Percentiles rank a stretch among this genome's conserved stretches.
Conservation (phyloP, 2,888 invertebrate genomes). For the Limnephilus rhombicus region DNA sequence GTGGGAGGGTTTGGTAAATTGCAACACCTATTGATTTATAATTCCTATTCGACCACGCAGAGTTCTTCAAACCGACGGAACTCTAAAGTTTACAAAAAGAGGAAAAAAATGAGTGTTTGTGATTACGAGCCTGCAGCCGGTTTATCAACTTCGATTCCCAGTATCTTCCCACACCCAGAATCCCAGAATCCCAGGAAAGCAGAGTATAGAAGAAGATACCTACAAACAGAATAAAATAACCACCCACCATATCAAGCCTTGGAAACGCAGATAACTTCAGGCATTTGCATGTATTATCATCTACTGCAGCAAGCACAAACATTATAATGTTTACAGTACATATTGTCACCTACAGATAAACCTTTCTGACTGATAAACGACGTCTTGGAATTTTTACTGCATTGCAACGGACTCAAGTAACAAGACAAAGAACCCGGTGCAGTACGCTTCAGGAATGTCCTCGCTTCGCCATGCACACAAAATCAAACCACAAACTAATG, state of each 20-base stretch:
- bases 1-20: not conserved
- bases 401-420: not conserved
- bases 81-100: too few relatives aligned
- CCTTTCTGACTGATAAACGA: not conserved
- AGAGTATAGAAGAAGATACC: not conserved
- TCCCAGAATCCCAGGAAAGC: not conserved
- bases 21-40: not conserved
- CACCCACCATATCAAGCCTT: not conserved
- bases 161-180: not conserved
- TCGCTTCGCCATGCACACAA: not conserved
- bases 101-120: too few relatives aligned
- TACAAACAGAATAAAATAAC: not conserved
- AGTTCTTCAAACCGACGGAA: too few relatives aligned
- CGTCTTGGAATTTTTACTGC: not conserved
- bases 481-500: not conserved
- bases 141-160: not conserved
- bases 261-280: not conserved
- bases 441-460: not conserved
- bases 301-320: not conserved
- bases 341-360: not conserved
- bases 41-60: not conserved
- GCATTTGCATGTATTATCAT: not conserved
- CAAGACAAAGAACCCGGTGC: not conserved
- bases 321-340: not conserved
- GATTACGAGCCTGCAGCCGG: too few relatives aligned